Evolutionary conservation across 2,113 vertebrate species (phyloP).

Genomic region (Albula glossodonta): DNA sequence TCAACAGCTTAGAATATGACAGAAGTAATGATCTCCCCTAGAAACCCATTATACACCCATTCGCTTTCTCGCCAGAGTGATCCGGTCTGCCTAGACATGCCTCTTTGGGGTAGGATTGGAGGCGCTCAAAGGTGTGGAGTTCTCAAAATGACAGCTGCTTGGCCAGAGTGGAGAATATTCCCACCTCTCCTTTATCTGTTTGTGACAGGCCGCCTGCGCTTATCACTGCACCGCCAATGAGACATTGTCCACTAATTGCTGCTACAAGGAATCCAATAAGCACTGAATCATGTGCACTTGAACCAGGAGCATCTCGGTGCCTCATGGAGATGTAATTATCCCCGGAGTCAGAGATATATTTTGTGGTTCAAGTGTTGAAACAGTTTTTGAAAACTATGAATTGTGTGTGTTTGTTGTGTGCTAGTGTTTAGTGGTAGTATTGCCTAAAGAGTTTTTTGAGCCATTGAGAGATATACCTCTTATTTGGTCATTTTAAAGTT

Average conservation of each 20-base stretch:
- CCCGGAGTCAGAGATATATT: background rate
- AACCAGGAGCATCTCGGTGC: background rate
- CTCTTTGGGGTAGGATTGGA: background rate
- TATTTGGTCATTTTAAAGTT: background rate
- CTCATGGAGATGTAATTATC: background rate
- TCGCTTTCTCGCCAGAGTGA: background rate
- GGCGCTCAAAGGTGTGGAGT: background rate
- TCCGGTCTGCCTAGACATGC: background rate
- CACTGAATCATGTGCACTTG: background rate
- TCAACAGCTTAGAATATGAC: background rate
- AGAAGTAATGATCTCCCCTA: background rate
- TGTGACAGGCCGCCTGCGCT: background rate
- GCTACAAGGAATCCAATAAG: slow-evolving; percentile 14
- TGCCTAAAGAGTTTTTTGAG: too few species aligned
- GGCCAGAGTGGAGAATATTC: background rate
- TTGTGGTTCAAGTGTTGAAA: background rate
- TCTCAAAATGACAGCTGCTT: background rate
- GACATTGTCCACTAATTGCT: slow-evolving; percentile 11
- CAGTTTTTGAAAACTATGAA: background rate
- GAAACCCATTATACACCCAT: background rate
- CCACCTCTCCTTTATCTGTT: background rate
- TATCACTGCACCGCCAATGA: background rate
- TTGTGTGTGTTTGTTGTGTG: too few species aligned
- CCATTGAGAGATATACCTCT: background rate
- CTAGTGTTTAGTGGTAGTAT: too few species aligned